Percentiles rank a stretch among this genome's conserved stretches.
Conservation (phyloP, 2,797 vertebrate species). For the Mergus octosetaceus region DNA sequence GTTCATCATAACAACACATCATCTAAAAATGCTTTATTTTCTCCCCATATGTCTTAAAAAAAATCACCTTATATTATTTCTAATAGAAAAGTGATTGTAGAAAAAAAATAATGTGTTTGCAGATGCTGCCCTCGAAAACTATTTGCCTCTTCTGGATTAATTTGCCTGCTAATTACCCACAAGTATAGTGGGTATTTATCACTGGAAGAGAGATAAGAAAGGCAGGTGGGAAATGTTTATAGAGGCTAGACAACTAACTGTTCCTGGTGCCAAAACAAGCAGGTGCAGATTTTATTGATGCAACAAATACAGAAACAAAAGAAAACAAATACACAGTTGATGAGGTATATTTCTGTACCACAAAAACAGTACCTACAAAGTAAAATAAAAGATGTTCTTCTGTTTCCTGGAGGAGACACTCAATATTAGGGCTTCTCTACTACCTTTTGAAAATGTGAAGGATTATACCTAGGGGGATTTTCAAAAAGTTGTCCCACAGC, state of each 20-base stretch:
- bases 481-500: neutral
- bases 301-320: slow-evolving; percentile 66
- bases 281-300: slow-evolving; percentile 75
- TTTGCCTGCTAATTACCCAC: slow-evolving; percentile 53
- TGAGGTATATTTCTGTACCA: neutral
- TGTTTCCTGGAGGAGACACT: neutral
- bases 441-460: neutral
- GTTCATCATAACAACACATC: slow-evolving; percentile 13
- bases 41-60: neutral
- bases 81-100: neutral
- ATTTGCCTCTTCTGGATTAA: slow-evolving; percentile 37
- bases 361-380: slow-evolving; percentile 40
- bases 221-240: slow-evolving; percentile 71
- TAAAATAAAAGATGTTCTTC: slow-evolving; percentile 17
- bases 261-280: slow-evolving; percentile 75
- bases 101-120: neutral
- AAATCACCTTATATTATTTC: neutral
- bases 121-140: slow-evolving; percentile 3
- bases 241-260: slow-evolving; percentile 43
- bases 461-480: neutral
- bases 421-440: neutral
- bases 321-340: slow-evolving; percentile 56
- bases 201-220: slow-evolving; percentile 49
- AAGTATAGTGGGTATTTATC: slow-evolving; percentile 7
- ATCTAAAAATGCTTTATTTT: neutral